Evolutionary conservation across 2,797 vertebrate genomes (phyloP).

Genomic region (Lerista edwardsae): DNA sequence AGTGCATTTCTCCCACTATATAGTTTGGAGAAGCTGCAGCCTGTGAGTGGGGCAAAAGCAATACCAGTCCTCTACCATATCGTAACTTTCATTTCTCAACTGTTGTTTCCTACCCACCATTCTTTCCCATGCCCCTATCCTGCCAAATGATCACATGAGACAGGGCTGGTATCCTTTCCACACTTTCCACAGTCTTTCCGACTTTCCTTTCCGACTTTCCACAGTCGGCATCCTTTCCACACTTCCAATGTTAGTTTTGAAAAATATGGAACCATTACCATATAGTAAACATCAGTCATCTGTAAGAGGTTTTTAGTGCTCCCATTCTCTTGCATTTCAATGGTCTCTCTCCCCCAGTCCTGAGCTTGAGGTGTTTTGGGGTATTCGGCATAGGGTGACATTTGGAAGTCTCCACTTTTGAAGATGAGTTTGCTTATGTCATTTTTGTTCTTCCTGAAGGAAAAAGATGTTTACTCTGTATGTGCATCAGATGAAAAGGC

Average conservation of each 20-base stretch:
- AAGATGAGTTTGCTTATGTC: slow-evolving; percentile 99
- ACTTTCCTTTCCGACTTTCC: too few species aligned
- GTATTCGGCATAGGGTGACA: slow-evolving; percentile 95
- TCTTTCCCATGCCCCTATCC: neutral
- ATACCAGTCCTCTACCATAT: neutral
- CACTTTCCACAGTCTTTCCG: too few species aligned
- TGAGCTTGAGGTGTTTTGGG: slow-evolving; percentile 91
- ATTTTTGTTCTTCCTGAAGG: slow-evolving; percentile 92
- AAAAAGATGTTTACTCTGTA: neutral
- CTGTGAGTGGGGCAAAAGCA: neutral
- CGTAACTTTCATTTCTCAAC: neutral
- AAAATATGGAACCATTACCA: slow-evolving; percentile 78
- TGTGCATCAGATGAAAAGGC: neutral
- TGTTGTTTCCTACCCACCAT: neutral
- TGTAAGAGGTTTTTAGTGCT: slow-evolving; percentile 98
- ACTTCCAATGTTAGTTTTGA: slow-evolving; percentile 2
- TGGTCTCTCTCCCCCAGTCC: slow-evolving; percentile 96
- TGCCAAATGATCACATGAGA: slow-evolving; percentile 27
- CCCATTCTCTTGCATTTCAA: slow-evolving; percentile 98
- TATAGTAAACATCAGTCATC: slow-evolving; percentile 97
- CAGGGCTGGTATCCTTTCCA: slow-evolving; percentile 1
- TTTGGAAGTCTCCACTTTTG: slow-evolving; percentile 95
- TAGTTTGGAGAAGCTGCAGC: neutral
- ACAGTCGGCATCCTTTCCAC: slow-evolving; percentile 32
- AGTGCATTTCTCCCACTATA: neutral